Evolutionary conservation across 1,140 invertebrate species (phyloP).

Genomic region (Apis laboriosa): DNA sequence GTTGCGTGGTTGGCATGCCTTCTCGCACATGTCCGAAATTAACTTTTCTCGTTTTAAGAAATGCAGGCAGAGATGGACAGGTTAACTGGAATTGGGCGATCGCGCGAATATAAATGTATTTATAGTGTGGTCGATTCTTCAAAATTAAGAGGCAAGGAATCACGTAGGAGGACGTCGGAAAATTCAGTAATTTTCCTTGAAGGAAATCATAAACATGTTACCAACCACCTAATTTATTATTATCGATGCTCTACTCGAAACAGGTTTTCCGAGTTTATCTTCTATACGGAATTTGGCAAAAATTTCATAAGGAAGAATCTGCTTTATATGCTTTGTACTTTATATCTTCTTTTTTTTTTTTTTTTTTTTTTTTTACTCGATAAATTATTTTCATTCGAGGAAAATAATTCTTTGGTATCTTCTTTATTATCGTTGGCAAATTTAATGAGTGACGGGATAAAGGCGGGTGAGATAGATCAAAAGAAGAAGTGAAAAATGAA

Average conservation of each 20-base stretch:
- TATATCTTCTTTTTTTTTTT: too few species aligned
- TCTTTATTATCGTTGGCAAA: too few species aligned
- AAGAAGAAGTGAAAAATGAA: background rate
- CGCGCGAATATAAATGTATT: constrained; percentile 15
- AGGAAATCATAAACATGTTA: constrained; percentile 7
- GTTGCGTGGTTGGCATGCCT: constrained; percentile 31
- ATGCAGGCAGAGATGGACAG: constrained; percentile 6
- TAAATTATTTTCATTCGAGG: too few species aligned
- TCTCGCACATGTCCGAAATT: constrained; percentile 35
- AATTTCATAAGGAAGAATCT: too few species aligned
- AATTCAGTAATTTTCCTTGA: constrained; percentile 12
- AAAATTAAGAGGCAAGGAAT: constrained; percentile 4
- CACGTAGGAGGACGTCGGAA: background rate
- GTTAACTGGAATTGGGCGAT: constrained; percentile 17
- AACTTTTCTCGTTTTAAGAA: constrained; percentile 38
- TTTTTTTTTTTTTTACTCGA: too few species aligned
- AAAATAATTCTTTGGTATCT: too few species aligned
- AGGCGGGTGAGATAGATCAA: background rate
- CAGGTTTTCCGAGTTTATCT: background rate
- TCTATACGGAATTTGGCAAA: background rate
- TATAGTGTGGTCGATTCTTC: constrained; percentile 32
- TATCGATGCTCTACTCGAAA: background rate
- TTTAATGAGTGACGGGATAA: too few species aligned
- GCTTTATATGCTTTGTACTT: too few species aligned
- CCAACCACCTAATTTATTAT: background rate